A percentile compares a stretch with the other conserved stretches of the same genome.
These are phyloP conservation scores for Sinelater perroti DNA, from an alignment of 2,888 invertebrate species.

Conservation along the genomic window DNA sequence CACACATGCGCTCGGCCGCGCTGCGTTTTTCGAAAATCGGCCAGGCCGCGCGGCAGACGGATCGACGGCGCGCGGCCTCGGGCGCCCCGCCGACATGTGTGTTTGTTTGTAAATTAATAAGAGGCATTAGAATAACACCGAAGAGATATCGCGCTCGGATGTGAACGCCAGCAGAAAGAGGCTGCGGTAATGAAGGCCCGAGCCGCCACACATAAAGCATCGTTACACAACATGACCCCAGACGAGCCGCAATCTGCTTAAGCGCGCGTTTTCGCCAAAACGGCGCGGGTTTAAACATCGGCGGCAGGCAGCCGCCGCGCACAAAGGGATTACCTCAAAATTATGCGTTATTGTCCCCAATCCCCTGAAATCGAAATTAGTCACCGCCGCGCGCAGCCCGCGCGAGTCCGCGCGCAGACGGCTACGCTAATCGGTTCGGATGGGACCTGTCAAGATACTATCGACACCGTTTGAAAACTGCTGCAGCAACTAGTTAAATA, in stretches of 20 bases:
- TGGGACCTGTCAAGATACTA: neutral
- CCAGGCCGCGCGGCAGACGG: neutral
- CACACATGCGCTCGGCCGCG: too few species aligned
- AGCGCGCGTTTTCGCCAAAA: neutral
- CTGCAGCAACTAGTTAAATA: too few species aligned
- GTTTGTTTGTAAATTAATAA: conserved; percentile 10
- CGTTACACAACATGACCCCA: conserved; percentile 7
- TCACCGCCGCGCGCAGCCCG: conserved; percentile 4
- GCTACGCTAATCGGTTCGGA: conserved; percentile 1
- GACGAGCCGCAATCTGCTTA: conserved; percentile 13
- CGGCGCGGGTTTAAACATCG: conserved; percentile 6
- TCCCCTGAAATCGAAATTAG: conserved; percentile 20
- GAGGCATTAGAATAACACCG: conserved; percentile 5
- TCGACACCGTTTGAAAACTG: too few species aligned
- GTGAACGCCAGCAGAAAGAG: conserved; percentile 10
- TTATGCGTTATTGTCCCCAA: conserved; percentile 23
- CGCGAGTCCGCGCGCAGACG: conserved; percentile 1
- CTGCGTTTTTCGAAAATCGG: too few species aligned
- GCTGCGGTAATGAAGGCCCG: neutral
- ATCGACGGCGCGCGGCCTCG: too few species aligned
- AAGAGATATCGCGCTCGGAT: conserved; percentile 1
- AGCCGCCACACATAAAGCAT: conserved; percentile 4
- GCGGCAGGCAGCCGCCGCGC: conserved; percentile 8
- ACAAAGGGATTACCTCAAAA: conserved; percentile 24
- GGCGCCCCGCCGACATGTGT: neutral